These are phyloP conservation scores for Drosophila meridionalis DNA, from an alignment of 2,888 invertebrate species.

Conservation along the genomic window DNA sequence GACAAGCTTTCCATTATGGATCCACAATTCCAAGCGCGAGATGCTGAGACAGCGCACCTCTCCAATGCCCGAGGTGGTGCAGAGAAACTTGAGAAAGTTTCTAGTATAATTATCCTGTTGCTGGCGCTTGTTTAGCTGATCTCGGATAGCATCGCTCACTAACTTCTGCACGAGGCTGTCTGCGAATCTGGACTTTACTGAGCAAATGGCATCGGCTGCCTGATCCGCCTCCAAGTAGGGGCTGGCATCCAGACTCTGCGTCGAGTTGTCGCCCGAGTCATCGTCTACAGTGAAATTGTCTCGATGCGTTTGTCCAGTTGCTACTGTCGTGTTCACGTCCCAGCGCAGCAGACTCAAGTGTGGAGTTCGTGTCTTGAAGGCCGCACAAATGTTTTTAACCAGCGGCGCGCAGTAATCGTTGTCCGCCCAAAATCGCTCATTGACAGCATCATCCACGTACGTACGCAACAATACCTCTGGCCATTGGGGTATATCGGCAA, in stretches of 20 bases:
- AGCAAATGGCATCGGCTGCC: conserved; percentile 85
- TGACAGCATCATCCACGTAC: conserved; percentile 97
- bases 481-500: conserved; percentile 93
- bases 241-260: conserved; percentile 84
- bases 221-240: conserved; percentile 83
- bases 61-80: conserved; percentile 93
- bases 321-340: conserved; percentile 67
- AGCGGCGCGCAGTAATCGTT: conserved; percentile 95
- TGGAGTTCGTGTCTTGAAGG: conserved; percentile 83
- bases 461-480: conserved; percentile 96
- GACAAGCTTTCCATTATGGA: conserved; percentile 97
- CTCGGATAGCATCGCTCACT: conserved; percentile 94
- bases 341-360: conserved; percentile 74
- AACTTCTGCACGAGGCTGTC: conserved; percentile 88
- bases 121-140: conserved; percentile 93
- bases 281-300: conserved; percentile 85
- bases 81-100: conserved; percentile 93
- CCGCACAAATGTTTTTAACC: conserved; percentile 93
- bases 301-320: conserved; percentile 53
- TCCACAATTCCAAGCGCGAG: conserved; percentile 94
- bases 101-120: conserved; percentile 94
- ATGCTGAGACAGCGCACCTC: conserved; percentile 87
- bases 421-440: conserved; percentile 97
- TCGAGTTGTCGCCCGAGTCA: conserved; percentile 85
- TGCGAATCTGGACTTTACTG: conserved; percentile 87